Evolutionary conservation across 2,113 vertebrate species (phyloP).

Genomic region (Drymodes brunneopygia): DNA sequence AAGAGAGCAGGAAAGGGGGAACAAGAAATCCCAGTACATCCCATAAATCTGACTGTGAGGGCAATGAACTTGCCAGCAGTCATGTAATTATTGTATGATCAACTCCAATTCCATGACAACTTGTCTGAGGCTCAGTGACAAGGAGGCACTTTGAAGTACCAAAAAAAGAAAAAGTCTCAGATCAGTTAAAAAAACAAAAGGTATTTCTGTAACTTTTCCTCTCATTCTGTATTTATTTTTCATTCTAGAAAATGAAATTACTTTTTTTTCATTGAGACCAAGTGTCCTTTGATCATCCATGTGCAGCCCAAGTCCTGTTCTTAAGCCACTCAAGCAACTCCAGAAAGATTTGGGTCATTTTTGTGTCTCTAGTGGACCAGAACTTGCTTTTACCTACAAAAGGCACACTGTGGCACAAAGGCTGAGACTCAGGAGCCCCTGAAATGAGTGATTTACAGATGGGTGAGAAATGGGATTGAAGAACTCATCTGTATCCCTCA

Average conservation of each 20-base stretch:
- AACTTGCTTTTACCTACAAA: background rate
- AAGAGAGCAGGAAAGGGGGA: background rate
- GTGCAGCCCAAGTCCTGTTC: background rate
- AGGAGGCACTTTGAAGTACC: background rate
- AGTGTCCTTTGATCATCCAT: background rate
- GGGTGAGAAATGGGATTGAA: background rate
- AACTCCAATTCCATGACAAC: background rate
- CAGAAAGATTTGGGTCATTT: background rate
- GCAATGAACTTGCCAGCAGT: background rate
- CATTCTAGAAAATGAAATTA: background rate
- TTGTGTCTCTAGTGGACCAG: background rate
- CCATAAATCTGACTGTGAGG: background rate
- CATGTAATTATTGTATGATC: background rate
- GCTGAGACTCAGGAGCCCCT: background rate
- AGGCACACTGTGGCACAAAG: background rate
- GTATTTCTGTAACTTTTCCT: background rate
- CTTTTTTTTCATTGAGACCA: background rate
- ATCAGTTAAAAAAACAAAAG: background rate
- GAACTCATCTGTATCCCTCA: background rate
- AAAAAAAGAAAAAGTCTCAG: background rate
- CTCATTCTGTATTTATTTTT: background rate
- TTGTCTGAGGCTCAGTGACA: background rate
- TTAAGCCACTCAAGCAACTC: background rate
- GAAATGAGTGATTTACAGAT: background rate
- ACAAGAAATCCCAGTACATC: background rate